Evolutionary conservation across 1,140 invertebrate species (phyloP).

Genomic region (Drosophila tropicalis): DNA sequence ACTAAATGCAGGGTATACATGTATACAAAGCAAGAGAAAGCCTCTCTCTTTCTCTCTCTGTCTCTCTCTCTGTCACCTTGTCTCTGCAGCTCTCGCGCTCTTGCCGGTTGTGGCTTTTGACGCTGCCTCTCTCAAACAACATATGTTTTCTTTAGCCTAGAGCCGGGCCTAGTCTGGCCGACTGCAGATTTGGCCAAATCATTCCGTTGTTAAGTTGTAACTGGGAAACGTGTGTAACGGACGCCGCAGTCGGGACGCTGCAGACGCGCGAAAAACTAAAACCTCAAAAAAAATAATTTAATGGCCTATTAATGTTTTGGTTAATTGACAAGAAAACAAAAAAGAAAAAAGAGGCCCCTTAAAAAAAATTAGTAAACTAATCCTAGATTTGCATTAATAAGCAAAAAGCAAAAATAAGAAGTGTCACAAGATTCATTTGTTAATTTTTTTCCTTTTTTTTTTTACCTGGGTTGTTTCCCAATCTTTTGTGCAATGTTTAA

Average conservation of each 20-base stretch:
- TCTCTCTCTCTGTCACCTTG: neutral
- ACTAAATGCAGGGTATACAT: neutral
- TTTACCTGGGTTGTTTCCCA: slow-evolving; percentile 38
- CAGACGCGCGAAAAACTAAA: slow-evolving; percentile 18
- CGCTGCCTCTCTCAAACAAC: slow-evolving; percentile 22
- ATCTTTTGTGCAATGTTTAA: slow-evolving; percentile 12
- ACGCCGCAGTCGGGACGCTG: slow-evolving; percentile 13
- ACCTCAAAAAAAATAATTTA: neutral
- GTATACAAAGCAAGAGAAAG: slow-evolving; percentile 36
- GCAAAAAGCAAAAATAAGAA: neutral
- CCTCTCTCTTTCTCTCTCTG: slow-evolving; percentile 25
- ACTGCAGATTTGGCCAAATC: slow-evolving; percentile 70
- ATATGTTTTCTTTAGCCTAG: slow-evolving; percentile 26
- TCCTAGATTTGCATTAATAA: slow-evolving; percentile 1
- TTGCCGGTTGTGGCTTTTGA: neutral
- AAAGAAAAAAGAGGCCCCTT: neutral
- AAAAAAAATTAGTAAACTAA: neutral
- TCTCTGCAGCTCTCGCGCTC: neutral
- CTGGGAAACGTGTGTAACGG: slow-evolving; percentile 67
- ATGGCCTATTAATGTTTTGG: slow-evolving; percentile 21
- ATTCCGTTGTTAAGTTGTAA: slow-evolving; percentile 73
- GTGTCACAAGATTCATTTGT: slow-evolving; percentile 3
- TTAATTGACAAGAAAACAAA: slow-evolving; percentile 2
- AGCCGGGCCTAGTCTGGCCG: slow-evolving; percentile 47
- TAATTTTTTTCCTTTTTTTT: slow-evolving; percentile 2